phyloP scores from a whole-genome alignment of 2,888 invertebrate genomes.

The Resseliella maxima region DNA sequence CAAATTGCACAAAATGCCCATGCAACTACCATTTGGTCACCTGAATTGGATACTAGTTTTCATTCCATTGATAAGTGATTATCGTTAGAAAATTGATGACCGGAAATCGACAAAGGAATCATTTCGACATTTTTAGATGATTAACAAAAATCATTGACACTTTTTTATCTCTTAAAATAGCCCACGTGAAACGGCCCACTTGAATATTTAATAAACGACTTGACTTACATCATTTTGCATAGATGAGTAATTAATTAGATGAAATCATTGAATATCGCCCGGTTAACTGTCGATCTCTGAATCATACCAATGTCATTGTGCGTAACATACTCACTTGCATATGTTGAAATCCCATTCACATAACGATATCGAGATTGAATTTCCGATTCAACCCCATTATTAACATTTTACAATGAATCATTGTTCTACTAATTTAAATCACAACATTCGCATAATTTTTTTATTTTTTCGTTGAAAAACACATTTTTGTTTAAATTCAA shows the following conservation, averaged over 20 bases:
- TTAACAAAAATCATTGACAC: too few species aligned
- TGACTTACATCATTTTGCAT: background rate
- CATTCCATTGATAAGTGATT: background rate
- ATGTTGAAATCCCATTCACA: background rate
- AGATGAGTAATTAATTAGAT: background rate
- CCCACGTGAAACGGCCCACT: background rate
- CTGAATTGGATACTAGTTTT: background rate
- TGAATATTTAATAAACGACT: slow-evolving; percentile 32
- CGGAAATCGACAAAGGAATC: slow-evolving; percentile 25
- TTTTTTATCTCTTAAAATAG: background rate
- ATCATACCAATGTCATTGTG: background rate
- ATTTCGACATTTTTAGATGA: background rate
- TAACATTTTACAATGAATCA: background rate
- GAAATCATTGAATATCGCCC: background rate
- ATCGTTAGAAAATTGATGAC: background rate
- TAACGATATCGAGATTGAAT: background rate
- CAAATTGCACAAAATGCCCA: background rate
- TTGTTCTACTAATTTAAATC: background rate
- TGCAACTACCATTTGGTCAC: background rate
- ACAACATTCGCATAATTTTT: background rate
- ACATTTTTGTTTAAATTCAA: background rate
- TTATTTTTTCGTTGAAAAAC: too few species aligned
- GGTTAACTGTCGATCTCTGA: background rate
- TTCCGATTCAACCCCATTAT: slow-evolving; percentile 2
- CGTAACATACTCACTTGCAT: background rate